Evolutionary conservation across 2,113 vertebrate species (phyloP).

Genomic region (Galbula dea): DNA sequence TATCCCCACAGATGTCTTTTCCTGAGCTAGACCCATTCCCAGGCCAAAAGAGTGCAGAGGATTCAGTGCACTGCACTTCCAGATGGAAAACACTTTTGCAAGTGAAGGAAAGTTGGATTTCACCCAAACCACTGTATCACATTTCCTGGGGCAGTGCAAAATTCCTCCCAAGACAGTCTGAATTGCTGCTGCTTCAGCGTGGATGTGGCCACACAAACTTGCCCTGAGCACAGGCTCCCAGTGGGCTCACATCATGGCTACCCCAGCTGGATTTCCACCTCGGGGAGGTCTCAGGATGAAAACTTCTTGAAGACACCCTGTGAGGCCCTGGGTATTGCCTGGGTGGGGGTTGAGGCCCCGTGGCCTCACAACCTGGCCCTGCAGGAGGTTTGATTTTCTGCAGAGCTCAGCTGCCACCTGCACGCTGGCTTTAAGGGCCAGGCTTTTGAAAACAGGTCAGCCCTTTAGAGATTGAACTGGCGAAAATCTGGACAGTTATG

Average conservation of each 20-base stretch:
- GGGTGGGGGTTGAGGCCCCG: not conserved
- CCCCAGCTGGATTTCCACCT: not conserved
- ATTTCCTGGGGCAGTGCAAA: not conserved
- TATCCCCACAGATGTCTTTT: not conserved
- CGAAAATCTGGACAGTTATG: not conserved
- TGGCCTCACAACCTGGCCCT: not conserved
- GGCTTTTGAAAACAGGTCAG: not conserved
- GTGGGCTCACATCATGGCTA: accelerated
- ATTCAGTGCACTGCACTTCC: not conserved
- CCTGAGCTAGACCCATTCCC: not conserved
- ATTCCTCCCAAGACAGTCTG: not conserved
- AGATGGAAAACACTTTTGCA: not conserved
- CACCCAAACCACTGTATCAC: not conserved
- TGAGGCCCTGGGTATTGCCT: not conserved
- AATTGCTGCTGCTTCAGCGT: accelerated
- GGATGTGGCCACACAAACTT: accelerated
- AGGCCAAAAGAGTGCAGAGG: not conserved
- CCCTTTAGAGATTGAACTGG: not conserved
- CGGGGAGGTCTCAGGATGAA: not conserved
- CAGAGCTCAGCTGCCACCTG: not conserved
- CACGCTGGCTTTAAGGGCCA: not conserved
- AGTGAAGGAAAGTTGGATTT: not conserved
- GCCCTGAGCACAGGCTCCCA: not conserved
- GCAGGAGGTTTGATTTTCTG: not conserved
- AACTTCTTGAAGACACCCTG: not conserved